Evolutionary conservation across 2,888 invertebrate genomes (phyloP), one percentile per base, ranked within the genome.

Genomic region (Athrips mouffetella): DNA sequence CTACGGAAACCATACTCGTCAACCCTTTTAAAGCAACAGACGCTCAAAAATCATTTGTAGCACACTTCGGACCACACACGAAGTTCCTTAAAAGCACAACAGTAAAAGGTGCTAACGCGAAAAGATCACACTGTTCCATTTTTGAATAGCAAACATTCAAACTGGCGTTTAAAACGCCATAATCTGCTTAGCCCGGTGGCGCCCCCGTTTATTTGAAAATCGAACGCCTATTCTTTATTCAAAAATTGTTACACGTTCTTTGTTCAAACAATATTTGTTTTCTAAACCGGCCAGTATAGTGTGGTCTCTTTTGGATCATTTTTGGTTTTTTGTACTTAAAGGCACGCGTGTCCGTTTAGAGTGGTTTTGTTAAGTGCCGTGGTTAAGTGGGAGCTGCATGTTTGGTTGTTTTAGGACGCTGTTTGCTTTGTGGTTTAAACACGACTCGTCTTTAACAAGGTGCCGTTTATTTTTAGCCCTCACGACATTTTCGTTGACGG

Each of bases 101-200:
- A 85, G 80, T 87, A 83, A 86, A 87, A 86, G 84, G 87, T 82
- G 87, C 73, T 87, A 87, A 87, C 70, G 73, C 76, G 75, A 80
- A 86, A 83, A 75, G 74, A 76, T 67, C 73, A 80, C 76, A 76
- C 64, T 59, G 74, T 73, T 69, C 80, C 80, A 79, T 83, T 82
- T 82, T 81, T 79, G 72, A 70, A 81, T 77, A 63, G 65, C 71
- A 82, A 86, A 85, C 76, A 83, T 58, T 65, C 62, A 59, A 68
- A 70, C 67, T 70, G 71, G 73, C 70, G 68, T 70, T 77, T 76
- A 80, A 75, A 47, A 76, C 70, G 71, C 81, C 69, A 80, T 87
- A 86, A 87, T 86, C 83, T 77, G 72, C 71, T 72, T 61, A 70
- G 67, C 62, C 59, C 63, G 59, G 67, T 75, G 85, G 84, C 83